Percentiles rank a stretch among this genome's conserved stretches.
phyloP scores from a whole-genome alignment of 2,113 vertebrate species.

The Procapra przewalskii region DNA sequence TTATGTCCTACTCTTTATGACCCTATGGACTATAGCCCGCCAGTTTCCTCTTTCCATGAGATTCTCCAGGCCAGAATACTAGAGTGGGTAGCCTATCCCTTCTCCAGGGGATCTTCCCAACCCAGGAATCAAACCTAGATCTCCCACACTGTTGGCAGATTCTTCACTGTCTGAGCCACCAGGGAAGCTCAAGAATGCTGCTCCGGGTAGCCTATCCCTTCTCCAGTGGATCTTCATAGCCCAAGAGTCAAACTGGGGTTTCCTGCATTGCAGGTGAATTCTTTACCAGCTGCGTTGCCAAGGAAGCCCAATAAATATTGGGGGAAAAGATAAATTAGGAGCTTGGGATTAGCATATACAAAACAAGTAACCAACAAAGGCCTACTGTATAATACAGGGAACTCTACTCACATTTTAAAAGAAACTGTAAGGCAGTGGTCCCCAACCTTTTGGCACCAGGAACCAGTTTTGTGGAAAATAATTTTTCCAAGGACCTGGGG shows the following conservation, averaged over 20 bases:
- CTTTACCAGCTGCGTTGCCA: neutral
- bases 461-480: neutral
- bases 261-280: neutral
- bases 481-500: neutral
- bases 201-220: neutral
- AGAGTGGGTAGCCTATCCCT: neutral
- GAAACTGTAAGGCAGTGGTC: neutral
- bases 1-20: neutral
- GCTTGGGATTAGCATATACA: neutral
- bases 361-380: neutral
- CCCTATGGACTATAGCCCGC: neutral
- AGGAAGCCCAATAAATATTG: neutral
- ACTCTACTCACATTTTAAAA: neutral
- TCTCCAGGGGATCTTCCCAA: neutral
- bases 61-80: neutral
- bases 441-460: neutral
- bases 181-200: neutral
- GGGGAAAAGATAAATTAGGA: neutral
- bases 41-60: neutral
- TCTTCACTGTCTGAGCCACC: neutral
- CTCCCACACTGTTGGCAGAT: neutral
- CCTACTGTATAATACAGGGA: neutral
- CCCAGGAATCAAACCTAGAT: neutral
- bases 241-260: neutral
- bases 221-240: neutral